Base-by-base conservation (phyloP, 2,113 vertebrate species). In the Cyanoramphus novaezelandiae region DNA sequence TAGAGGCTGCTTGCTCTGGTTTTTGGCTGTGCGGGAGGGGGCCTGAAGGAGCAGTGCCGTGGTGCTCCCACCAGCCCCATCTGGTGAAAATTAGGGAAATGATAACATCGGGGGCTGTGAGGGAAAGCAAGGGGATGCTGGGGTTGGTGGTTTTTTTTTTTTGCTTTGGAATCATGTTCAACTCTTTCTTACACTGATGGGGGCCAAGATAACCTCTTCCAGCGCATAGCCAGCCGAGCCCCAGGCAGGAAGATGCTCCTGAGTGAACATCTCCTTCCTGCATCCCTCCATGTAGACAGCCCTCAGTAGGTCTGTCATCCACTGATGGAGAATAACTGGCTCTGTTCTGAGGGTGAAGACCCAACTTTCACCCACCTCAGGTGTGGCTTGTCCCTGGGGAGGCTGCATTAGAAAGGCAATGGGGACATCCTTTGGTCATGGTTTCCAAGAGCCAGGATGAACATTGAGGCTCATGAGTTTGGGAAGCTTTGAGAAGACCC, bases 81-180 rank as follows among this genome's bases (percentile, higher is more conserved):
- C 95, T 97, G 97, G 70, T 97, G 96, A 97, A 91, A 91, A 97
- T 97, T 97, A 97, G 91, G 80, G 89, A 62, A 96, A 93, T 0
- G 3, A 96, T 97, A 97, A 95, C 95, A 96, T 97, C 82, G 86
- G 92, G 74, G 75, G 70, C 49, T 86, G 86, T 0, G 10, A 68
- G 86, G 87, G 37, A 1, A 8, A 67, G 65, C 3, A 5, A 55
- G 49, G 57, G 64, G 90, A 8, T 46, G 67, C 52, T 46, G 77
- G n/a, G n/a, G n/a, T n/a, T n/a, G n/a, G n/a, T n/a, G 39, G 13
- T 13, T 43, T 43, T 43, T 91, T 95, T 95, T 87, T 97, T 97
- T 95, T 93, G 74, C 96, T 95, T 93, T 92, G 93, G 94, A 96
- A 96, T 95, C 96, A 93, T 14, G 5, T 97, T 97, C 96, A 92